Percentiles rank a stretch among this genome's conserved stretches.
Conservation (phyloP, 2,113 vertebrate genomes). For the Propithecus coquereli region DNA sequence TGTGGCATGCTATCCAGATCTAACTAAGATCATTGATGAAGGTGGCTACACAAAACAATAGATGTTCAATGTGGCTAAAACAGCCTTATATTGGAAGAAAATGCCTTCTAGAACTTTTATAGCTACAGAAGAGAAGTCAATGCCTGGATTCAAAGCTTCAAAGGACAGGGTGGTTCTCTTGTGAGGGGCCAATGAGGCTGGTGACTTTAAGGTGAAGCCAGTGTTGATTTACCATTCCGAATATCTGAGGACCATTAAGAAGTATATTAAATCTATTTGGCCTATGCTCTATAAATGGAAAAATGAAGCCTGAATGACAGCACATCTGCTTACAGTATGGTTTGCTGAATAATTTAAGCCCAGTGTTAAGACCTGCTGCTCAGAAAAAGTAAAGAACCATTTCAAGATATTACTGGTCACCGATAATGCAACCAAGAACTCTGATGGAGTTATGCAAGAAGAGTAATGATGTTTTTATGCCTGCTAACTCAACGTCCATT, state of each 20-base stretch:
- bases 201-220: neutral
- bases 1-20: neutral
- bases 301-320: neutral
- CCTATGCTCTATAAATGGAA: neutral
- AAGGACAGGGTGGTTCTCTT: neutral
- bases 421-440: neutral
- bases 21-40: neutral
- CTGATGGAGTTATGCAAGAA: neutral
- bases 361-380: neutral
- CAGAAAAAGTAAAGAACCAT: neutral
- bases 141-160: neutral
- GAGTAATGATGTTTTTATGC: neutral
- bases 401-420: neutral
- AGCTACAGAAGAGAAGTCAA: neutral
- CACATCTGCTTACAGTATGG: neutral
- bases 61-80: neutral
- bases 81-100: neutral
- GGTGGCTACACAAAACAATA: neutral
- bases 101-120: neutral
- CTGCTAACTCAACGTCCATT: neutral
- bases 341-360: neutral
- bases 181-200: neutral
- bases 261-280: neutral
- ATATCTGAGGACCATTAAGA: neutral
- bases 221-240: neutral